Conservation (phyloP, 2,113 vertebrate genomes). For the Ramphastos sulfuratus region DNA sequence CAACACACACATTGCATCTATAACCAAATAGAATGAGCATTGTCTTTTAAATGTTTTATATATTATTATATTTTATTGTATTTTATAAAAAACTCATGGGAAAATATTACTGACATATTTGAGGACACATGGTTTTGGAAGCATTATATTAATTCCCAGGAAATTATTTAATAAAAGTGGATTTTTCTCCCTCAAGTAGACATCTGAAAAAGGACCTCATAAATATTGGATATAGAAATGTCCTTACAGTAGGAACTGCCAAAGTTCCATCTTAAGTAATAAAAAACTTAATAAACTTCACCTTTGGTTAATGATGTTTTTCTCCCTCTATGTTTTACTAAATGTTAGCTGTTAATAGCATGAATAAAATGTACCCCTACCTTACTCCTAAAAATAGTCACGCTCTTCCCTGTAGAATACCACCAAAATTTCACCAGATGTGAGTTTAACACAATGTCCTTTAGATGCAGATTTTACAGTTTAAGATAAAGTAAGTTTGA, state of each 20-base stretch:
- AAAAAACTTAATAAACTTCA: conserved; percentile 2
- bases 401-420: neutral
- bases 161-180: conserved; percentile 40
- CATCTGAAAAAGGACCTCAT: neutral
- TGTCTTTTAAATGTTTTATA: neutral
- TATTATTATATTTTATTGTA: neutral
- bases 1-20: neutral
- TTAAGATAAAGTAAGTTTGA: neutral
- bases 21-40: neutral
- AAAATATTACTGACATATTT: neutral
- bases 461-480: neutral
- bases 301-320: conserved; percentile 5
- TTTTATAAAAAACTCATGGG: neutral
- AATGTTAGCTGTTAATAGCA: neutral
- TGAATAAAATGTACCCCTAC: neutral
- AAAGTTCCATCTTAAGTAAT: neutral
- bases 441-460: neutral
- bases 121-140: neutral
- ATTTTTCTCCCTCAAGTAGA: neutral
- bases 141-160: neutral
- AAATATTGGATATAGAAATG: conserved; percentile 1
- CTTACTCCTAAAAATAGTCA: neutral
- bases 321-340: neutral
- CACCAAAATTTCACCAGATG: neutral
- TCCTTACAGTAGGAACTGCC: neutral